These are phyloP conservation scores for Globodera rostochiensis DNA, from an alignment of 1,140 invertebrate genomes.

Conservation along the genomic window DNA sequence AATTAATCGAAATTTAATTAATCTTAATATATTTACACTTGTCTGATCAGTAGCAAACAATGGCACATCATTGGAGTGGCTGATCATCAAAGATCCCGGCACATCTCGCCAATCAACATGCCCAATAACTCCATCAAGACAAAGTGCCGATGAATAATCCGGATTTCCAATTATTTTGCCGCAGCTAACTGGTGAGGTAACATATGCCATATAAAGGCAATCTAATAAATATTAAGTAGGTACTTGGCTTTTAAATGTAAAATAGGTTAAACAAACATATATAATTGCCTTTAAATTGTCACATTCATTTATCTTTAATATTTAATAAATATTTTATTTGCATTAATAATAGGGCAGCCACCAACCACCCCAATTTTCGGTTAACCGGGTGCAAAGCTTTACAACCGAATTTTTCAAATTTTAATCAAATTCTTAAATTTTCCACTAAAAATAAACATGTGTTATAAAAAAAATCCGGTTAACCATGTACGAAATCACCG, in stretches of 20 bases:
- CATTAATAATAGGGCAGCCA: too few species aligned
- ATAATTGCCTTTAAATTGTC: too few species aligned
- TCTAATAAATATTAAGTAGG: conserved; percentile 15
- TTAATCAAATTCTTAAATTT: too few species aligned
- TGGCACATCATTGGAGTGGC: conserved; percentile 34
- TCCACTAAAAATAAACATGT: too few species aligned
- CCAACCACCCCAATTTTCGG: too few species aligned
- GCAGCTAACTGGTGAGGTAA: conserved; percentile 68
- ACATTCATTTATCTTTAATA: too few species aligned
- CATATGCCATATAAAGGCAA: conserved; percentile 75
- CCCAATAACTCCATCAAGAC: conserved; percentile 74
- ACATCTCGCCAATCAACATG: conserved; percentile 77
- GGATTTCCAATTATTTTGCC: conserved; percentile 69
- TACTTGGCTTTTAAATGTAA: conserved; percentile 11
- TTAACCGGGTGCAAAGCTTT: too few species aligned
- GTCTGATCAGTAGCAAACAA: conserved; percentile 38
- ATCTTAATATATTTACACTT: conserved; percentile 1
- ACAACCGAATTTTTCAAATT: too few species aligned
- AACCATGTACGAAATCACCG: too few species aligned
- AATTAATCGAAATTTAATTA: neutral
- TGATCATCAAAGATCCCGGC: conserved; percentile 73
- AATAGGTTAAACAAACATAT: too few species aligned
- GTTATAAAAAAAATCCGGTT: too few species aligned
- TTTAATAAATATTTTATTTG: too few species aligned
- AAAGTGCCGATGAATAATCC: conserved; percentile 53